phyloP scores from a whole-genome alignment of 2,888 invertebrate species.

The Coelogynopora nodosa region DNA sequence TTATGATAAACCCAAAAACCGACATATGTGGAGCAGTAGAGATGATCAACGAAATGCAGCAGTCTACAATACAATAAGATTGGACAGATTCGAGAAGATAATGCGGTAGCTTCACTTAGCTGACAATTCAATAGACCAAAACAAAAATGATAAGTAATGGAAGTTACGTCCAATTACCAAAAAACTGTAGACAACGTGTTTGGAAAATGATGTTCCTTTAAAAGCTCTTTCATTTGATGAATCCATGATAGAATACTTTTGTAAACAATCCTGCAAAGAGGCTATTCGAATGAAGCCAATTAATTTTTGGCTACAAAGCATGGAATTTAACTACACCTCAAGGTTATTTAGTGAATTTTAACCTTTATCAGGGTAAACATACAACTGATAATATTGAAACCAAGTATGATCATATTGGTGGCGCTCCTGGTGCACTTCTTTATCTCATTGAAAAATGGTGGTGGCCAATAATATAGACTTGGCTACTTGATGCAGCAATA shows the following conservation, averaged over 20 bases:
- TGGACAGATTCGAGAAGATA: constrained; percentile 17
- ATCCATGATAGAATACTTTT: not conserved
- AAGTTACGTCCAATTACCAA: not conserved
- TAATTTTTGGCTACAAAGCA: not conserved
- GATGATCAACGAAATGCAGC: constrained; percentile 14
- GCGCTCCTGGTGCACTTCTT: not conserved
- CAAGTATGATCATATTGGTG: not conserved
- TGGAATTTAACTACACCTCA: not conserved
- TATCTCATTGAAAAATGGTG: not conserved
- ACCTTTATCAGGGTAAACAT: not conserved
- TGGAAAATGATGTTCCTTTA: not conserved
- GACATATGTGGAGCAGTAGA: constrained; percentile 27
- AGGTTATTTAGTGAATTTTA: not conserved
- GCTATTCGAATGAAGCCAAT: not conserved
- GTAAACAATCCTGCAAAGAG: not conserved
- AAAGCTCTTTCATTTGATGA: not conserved
- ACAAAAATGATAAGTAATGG: not conserved
- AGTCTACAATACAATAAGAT: not conserved
- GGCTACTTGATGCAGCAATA: no score
- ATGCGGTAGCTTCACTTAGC: not conserved
- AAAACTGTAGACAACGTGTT: no score
- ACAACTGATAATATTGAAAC: not conserved
- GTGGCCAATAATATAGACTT: no score
- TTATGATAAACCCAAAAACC: not conserved
- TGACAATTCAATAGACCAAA: not conserved